Percentiles rank a stretch among this genome's conserved stretches.
Evolutionary conservation across 2,113 vertebrate species (phyloP).

Genomic region (Anguilla rostrata): DNA sequence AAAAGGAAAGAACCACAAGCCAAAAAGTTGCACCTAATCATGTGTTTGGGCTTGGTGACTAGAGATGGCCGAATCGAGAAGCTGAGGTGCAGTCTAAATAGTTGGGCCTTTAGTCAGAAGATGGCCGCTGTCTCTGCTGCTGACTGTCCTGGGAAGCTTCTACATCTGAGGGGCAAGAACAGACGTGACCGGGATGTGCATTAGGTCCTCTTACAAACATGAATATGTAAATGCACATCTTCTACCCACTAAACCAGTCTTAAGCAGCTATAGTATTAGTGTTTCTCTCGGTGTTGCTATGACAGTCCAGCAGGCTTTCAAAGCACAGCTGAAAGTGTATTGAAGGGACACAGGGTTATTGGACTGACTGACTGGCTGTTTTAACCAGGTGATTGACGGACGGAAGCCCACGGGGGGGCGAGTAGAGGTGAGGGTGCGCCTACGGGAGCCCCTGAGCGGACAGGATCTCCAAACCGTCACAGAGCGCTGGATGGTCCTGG

Average conservation of each 20-base stretch:
- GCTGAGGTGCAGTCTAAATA: too few relatives aligned
- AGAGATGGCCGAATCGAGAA: too few relatives aligned
- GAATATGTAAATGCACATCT: too few relatives aligned
- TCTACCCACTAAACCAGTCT: neutral
- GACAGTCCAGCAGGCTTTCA: neutral
- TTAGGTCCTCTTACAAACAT: too few relatives aligned
- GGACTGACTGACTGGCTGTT: neutral
- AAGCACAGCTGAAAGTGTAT: neutral
- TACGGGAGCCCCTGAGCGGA: constrained; percentile 89
- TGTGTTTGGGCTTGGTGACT: too few relatives aligned
- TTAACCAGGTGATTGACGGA: constrained; percentile 86
- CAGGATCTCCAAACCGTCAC: constrained; percentile 84
- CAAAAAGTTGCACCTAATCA: too few relatives aligned
- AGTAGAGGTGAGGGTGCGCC: constrained; percentile 85
- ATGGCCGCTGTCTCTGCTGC: too few relatives aligned
- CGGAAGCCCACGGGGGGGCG: constrained; percentile 90
- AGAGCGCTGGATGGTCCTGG: constrained; percentile 91
- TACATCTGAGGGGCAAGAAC: too few relatives aligned
- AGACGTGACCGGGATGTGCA: too few relatives aligned
- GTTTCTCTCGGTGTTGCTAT: neutral
- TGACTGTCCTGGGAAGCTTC: too few relatives aligned
- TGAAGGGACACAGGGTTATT: neutral
- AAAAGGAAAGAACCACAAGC: too few relatives aligned
- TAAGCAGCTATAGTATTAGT: neutral
- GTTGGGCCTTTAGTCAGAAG: too few relatives aligned